These are phyloP conservation scores for Malurus melanocephalus DNA, from an alignment of 2,113 vertebrate genomes.

Conservation along the genomic window DNA sequence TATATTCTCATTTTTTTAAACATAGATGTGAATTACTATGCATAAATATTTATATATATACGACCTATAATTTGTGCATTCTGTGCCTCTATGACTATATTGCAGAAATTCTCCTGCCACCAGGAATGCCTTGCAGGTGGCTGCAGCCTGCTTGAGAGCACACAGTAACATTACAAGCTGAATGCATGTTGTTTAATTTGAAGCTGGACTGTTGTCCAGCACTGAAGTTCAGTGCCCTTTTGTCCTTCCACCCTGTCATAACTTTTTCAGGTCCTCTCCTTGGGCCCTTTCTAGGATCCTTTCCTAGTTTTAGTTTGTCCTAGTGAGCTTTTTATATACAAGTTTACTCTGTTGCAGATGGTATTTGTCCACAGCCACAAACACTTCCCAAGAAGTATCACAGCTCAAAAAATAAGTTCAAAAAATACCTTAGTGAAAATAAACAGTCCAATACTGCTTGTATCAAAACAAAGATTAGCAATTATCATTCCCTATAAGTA, in stretches of 20 bases:
- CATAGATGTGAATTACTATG: background rate
- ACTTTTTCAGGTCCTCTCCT: constrained; percentile 22
- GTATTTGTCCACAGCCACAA: constrained; percentile 68
- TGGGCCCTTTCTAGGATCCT: background rate
- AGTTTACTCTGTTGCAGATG: constrained; percentile 73
- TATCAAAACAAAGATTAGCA: constrained; percentile 57
- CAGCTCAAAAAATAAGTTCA: constrained; percentile 61
- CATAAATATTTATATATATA: background rate
- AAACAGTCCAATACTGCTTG: constrained; percentile 50
- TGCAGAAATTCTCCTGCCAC: background rate
- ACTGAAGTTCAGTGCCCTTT: background rate
- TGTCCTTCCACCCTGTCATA: background rate
- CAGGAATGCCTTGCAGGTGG: background rate
- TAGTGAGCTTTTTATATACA: constrained; percentile 57
- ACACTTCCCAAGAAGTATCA: constrained; percentile 61
- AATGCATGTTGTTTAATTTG: constrained; percentile 11
- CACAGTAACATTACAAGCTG: background rate
- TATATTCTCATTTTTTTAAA: background rate
- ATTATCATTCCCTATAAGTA: background rate
- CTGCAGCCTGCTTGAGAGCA: background rate
- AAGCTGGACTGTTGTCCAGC: background rate
- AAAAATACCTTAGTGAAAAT: constrained; percentile 67
- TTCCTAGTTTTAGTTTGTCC: constrained; percentile 57
- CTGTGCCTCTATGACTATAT: background rate
- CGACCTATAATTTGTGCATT: background rate